Evolutionary conservation across 2,888 invertebrate genomes (phyloP).

Genomic region (Gisinianus flammeolus): DNA sequence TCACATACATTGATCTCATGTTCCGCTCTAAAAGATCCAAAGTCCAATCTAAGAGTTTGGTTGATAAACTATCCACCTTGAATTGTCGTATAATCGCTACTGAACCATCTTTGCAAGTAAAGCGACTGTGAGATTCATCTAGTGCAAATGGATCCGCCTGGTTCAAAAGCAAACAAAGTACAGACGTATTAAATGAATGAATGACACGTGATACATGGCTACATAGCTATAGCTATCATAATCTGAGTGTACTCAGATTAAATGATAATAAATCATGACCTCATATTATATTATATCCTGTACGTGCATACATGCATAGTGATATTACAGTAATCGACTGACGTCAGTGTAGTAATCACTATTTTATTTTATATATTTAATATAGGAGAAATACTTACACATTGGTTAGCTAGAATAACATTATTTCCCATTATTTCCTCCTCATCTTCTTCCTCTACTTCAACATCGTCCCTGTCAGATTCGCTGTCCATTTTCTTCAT

Average conservation of each 20-base stretch:
- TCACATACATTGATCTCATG: conserved; percentile 75
- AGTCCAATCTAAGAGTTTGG: conserved; percentile 71
- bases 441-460: too few relatives aligned
- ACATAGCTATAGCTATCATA: neutral
- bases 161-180: conserved; percentile 10
- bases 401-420: conserved; percentile 18
- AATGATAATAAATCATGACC: too few relatives aligned
- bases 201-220: too few relatives aligned
- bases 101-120: conserved; percentile 40
- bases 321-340: neutral
- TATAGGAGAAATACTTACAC: conserved; percentile 25
- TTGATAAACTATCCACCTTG: conserved; percentile 67
- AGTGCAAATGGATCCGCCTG: conserved; percentile 30
- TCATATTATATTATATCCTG: too few relatives aligned
- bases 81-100: conserved; percentile 39
- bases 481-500: too few relatives aligned
- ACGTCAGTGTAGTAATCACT: too few relatives aligned
- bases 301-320: neutral
- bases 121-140: neutral
- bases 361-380: too few relatives aligned
- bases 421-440: conserved; percentile 20
- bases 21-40: conserved; percentile 78
- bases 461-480: too few relatives aligned
- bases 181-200: too few relatives aligned
- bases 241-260: too few relatives aligned